phyloP scores from a whole-genome alignment of 2,888 invertebrate genomes.

The Chaetoderma sp. region DNA sequence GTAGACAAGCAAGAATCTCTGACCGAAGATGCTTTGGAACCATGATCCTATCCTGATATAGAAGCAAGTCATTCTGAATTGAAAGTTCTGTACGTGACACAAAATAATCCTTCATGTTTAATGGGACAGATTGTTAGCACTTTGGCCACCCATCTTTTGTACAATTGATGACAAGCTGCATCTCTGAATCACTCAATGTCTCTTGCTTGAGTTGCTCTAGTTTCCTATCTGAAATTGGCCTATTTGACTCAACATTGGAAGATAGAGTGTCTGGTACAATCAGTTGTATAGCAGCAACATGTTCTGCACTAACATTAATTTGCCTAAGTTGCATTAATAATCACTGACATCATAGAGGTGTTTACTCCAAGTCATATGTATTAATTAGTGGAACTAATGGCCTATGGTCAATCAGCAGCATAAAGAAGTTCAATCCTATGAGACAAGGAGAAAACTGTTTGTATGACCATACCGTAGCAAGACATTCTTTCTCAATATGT shows the following conservation, averaged over 20 bases:
- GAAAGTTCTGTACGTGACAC: no score
- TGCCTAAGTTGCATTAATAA: no score
- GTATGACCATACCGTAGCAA: neutral
- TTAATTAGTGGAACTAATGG: no score
- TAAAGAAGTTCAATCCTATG: neutral
- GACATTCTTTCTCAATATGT: neutral
- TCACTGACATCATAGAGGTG: neutral
- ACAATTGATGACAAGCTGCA: slow-evolving; percentile 10
- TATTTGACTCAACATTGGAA: slow-evolving; percentile 15
- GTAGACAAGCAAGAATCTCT: slow-evolving; percentile 21
- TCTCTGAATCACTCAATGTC: slow-evolving; percentile 8
- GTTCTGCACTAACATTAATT: neutral
- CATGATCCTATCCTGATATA: neutral
- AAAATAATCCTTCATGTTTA: slow-evolving; percentile 13
- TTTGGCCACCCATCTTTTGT: slow-evolving; percentile 32
- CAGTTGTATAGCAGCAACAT: slow-evolving; percentile 31
- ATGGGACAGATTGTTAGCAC: neutral
- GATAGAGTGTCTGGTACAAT: slow-evolving; percentile 38
- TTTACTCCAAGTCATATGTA: neutral
- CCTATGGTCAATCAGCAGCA: neutral
- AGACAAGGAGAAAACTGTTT: neutral
- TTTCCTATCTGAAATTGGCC: slow-evolving; percentile 9
- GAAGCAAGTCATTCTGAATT: no score
- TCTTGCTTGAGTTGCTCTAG: slow-evolving; percentile 14
- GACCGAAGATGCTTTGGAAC: neutral